Conservation (phyloP, 1,140 invertebrate genomes). For the Pseudomyrmex gracilis region DNA sequence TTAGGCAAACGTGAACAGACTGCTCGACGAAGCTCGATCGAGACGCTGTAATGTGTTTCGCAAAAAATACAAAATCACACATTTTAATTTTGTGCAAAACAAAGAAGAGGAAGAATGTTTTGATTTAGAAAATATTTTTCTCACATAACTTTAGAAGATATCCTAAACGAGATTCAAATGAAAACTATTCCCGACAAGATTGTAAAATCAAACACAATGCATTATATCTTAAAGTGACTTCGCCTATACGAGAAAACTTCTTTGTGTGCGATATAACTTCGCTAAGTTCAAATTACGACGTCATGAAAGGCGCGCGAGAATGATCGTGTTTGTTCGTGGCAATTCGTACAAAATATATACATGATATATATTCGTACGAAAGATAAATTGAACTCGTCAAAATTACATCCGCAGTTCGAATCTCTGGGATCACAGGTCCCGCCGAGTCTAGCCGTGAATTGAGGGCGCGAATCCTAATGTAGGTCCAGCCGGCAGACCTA, state of each 20-base stretch:
- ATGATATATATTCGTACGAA: background rate
- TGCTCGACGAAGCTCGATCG: background rate
- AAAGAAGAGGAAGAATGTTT: constrained; percentile 10
- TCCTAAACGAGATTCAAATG: constrained; percentile 13
- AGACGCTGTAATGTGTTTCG: constrained; percentile 9
- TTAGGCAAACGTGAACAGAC: background rate
- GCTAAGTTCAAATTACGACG: background rate
- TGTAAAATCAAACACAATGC: background rate
- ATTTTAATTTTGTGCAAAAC: background rate
- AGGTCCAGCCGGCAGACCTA: too few relatives aligned
- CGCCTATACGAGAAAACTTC: background rate
- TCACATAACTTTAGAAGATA: constrained; percentile 16
- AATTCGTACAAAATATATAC: background rate
- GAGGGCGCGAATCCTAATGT: background rate
- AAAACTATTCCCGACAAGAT: constrained; percentile 1
- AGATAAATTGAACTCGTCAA: background rate
- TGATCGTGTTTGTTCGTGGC: constrained; percentile 16
- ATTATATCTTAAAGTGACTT: background rate
- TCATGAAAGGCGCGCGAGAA: background rate
- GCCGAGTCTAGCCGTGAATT: background rate
- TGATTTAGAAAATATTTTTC: background rate
- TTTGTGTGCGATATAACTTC: background rate
- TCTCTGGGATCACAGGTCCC: background rate
- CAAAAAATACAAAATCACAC: background rate
- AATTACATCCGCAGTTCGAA: background rate